phyloP scores from a whole-genome alignment of 30 jellyfish, hydroid and myxozoan genomes.

The Mastigias papua region DNA sequence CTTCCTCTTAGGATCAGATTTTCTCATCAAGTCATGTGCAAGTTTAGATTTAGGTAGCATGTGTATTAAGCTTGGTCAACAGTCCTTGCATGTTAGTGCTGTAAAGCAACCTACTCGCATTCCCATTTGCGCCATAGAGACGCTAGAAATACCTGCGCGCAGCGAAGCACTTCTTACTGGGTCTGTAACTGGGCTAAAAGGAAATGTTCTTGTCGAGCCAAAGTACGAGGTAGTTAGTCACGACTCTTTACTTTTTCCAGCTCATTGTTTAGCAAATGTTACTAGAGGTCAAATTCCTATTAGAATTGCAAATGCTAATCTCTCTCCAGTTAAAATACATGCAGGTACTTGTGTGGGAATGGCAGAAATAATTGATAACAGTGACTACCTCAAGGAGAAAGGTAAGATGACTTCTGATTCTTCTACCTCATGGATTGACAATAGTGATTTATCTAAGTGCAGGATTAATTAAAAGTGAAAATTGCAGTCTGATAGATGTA shows the following conservation, averaged over 20 bases:
- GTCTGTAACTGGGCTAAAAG: slow-evolving; percentile 9
- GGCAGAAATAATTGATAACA: slow-evolving; percentile 9
- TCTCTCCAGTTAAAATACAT: slow-evolving; percentile 19
- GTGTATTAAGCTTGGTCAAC: slow-evolving; percentile 8
- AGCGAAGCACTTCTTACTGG: slow-evolving; percentile 13
- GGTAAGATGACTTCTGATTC: neutral
- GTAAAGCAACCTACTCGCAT: slow-evolving; percentile 13
- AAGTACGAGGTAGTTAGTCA: slow-evolving; percentile 30
- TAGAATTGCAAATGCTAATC: slow-evolving; percentile 8
- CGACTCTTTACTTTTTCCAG: slow-evolving; percentile 38
- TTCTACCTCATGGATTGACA: neutral
- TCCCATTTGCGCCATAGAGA: slow-evolving; percentile 17
- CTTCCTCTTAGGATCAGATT: slow-evolving; percentile 42
- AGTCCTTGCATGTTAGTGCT: slow-evolving; percentile 5
- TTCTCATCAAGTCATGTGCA: neutral
- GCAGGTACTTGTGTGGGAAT: slow-evolving; percentile 35
- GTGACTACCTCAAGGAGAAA: neutral
- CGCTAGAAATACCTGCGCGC: slow-evolving; percentile 35
- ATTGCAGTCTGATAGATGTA: neutral
- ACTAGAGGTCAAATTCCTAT: neutral
- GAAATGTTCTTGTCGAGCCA: slow-evolving; percentile 44
- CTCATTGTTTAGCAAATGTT: slow-evolving; percentile 14
- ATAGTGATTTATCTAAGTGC: slow-evolving; percentile 14
- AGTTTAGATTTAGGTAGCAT: neutral
- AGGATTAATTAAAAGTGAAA: neutral